Conservation (phyloP, 2,113 vertebrate genomes). For the Clupea harengus region DNA sequence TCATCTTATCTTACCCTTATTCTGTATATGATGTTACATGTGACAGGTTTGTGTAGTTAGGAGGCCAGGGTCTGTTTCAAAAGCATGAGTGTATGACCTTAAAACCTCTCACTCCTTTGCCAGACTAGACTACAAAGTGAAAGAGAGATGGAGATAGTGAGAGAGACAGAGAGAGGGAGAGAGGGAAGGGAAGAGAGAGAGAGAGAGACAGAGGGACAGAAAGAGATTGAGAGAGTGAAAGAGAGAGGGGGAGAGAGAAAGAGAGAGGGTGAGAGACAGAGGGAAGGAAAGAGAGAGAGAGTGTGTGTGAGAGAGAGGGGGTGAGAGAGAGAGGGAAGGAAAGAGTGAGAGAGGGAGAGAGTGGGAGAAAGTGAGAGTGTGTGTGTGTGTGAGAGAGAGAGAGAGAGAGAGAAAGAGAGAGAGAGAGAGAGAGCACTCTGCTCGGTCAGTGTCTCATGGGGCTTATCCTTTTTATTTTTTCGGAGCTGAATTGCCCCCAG, state of each 20-base stretch:
- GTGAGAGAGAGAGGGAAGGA: constrained; percentile 22
- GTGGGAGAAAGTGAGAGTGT: constrained; percentile 35
- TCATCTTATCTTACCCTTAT: neutral
- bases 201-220: no score
- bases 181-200: neutral
- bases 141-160: neutral
- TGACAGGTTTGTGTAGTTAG: neutral
- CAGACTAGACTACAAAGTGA: neutral
- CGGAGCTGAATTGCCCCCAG: constrained; percentile 36
- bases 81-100: neutral
- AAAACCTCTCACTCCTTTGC: neutral
- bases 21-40: neutral
- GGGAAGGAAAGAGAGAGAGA: constrained; percentile 15
- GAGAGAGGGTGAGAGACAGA: constrained; percentile 20
- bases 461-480: constrained; percentile 56
- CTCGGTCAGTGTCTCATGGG: constrained; percentile 19
- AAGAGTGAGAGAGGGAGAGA: constrained; percentile 27
- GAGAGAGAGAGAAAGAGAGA: constrained; percentile 33
- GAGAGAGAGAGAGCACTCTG: constrained; percentile 20
- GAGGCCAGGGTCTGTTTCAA: no score
- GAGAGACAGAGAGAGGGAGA: neutral
- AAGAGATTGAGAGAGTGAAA: no score
- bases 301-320: neutral
- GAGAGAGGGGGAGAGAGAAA: constrained; percentile 32
- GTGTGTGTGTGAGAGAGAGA: constrained; percentile 18